Base-by-base conservation (phyloP, 2,797 vertebrate species). In the Craterocephalus amniculus region DNA sequence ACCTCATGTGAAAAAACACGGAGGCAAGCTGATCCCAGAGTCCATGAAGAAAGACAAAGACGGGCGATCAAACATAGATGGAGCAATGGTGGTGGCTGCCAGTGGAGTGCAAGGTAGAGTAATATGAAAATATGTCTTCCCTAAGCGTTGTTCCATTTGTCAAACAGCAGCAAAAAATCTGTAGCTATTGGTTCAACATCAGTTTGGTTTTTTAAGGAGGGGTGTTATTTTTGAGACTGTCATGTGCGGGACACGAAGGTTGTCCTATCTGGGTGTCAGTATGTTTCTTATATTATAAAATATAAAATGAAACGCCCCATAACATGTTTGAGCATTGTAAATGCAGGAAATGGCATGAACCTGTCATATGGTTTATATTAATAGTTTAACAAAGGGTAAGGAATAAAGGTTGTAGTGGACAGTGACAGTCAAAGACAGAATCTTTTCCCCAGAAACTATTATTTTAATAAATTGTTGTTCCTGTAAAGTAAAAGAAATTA, bases 1-100 rank as follows among this genome's bases (percentile, higher is more conserved):
- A 24, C 98, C 98, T 4, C 97, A 98, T 0, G 96, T 99, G 74
- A 99, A 97, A 91, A 99, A 98, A 77, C 97, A 99, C 0, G 97
- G 98, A 66, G 93, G 94, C 76, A 99, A 97, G 83, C 95, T 99
- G 72, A 94, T 99, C 87, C 98, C 98, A 10, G 98, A 99, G 64
- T 96, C 97, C 14, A 92, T 99, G 87, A 99, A 93, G 91, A 99
- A 96, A 83, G 97, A 99, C 91, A 97, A 96, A 78, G 95, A 97
- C 11, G 97, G 97, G 0, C 97, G 95, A 61, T 99, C 98, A 36
- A 93, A 96, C 74, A 90, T 99, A 31, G 96, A 99, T 45, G 98
- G 98, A 20, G 98, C 97, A 49, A 94, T 99, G 94, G 97, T 98
- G 58, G 96, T 99, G 67, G 97, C 97, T 63, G 98, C 98, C 79